Conservation (phyloP, 2,797 vertebrate genomes). For the Kryptolebias ocellatus region DNA sequence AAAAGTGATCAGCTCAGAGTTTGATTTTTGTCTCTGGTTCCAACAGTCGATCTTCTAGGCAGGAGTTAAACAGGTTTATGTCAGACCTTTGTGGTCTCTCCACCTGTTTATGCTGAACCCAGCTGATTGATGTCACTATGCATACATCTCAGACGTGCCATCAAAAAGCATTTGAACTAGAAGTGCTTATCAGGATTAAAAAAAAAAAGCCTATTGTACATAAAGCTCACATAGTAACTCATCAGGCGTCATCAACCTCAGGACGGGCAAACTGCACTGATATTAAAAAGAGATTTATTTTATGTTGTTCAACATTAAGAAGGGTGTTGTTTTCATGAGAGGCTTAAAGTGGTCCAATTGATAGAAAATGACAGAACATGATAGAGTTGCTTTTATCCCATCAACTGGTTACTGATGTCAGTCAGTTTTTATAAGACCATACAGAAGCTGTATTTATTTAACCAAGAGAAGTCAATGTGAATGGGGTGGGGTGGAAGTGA, state of each 20-base stretch:
- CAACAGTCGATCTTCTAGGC: too few species aligned
- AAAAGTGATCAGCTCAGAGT: too few species aligned
- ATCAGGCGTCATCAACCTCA: not conserved
- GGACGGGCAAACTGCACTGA: not conserved
- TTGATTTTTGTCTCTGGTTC: too few species aligned
- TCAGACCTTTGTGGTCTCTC: too few species aligned
- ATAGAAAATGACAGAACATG: conserved; percentile 48
- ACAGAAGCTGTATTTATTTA: conserved; percentile 12
- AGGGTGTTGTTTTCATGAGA: conserved; percentile 11
- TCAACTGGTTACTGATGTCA: conserved; percentile 24
- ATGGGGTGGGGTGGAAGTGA: conserved; percentile 32
- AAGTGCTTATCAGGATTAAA: too few species aligned
- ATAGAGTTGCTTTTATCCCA: conserved; percentile 48
- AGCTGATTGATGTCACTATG: too few species aligned
- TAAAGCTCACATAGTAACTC: not conserved
- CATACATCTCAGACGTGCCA: too few species aligned
- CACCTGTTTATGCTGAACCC: too few species aligned
- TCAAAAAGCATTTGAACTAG: too few species aligned
- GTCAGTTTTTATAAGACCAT: conserved; percentile 42
- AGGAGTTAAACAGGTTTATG: too few species aligned
- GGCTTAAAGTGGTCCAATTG: conserved; percentile 13
- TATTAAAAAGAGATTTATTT: too few species aligned
- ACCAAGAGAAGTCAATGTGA: conserved; percentile 27
- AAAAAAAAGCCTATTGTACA: too few species aligned
- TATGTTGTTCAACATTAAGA: not conserved